phyloP scores from a whole-genome alignment of 1,140 invertebrate species.

The Drosophila insularis region DNA sequence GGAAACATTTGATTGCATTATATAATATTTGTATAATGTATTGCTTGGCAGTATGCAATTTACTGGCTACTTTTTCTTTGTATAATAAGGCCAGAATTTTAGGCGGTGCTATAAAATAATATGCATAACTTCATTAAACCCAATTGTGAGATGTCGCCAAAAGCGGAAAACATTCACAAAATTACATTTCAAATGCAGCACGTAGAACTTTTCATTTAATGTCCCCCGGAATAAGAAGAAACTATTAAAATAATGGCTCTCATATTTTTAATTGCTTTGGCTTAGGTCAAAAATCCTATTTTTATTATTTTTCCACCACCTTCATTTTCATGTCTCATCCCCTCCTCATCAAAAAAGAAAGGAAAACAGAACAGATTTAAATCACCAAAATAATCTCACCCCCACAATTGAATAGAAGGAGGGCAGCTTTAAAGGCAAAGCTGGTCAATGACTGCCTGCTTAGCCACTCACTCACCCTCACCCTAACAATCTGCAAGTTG shows the following conservation, averaged over 20 bases:
- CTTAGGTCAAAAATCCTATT: conserved; percentile 1
- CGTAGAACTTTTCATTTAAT: background rate
- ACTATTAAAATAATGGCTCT: background rate
- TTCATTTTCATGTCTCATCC: background rate
- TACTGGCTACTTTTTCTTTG: too few species aligned
- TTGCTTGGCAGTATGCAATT: too few species aligned
- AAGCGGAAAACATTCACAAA: background rate
- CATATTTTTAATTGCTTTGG: background rate
- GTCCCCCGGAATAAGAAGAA: background rate
- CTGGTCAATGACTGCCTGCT: background rate
- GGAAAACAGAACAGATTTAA: conserved; percentile 6
- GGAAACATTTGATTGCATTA: too few species aligned
- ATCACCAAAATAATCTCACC: background rate
- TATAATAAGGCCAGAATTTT: too few species aligned
- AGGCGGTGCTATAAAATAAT: too few species aligned
- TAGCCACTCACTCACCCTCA: background rate
- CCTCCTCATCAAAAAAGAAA: background rate
- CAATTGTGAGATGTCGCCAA: too few species aligned
- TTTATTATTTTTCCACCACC: background rate
- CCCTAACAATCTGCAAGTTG: background rate
- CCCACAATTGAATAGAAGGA: background rate
- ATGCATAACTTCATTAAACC: too few species aligned
- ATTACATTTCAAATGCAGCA: background rate
- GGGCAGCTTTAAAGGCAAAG: background rate
- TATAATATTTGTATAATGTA: too few species aligned